phyloP scores from a whole-genome alignment of 2,113 vertebrate species.

The Uropsilus gracilis region DNA sequence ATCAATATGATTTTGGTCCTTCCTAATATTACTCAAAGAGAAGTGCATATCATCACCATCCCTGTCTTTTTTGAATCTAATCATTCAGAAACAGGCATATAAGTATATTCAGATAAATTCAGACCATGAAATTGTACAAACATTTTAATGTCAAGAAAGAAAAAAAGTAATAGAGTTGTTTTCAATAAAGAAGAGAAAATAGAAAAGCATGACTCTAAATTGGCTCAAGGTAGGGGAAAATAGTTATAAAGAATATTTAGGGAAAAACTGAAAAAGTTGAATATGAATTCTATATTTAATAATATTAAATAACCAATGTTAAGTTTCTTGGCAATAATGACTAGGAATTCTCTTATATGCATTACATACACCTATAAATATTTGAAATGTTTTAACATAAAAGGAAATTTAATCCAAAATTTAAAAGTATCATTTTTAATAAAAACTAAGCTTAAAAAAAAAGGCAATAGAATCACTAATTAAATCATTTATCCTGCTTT shows the following conservation, averaged over 20 bases:
- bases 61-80: not conserved
- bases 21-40: not conserved
- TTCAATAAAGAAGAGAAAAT: not conserved
- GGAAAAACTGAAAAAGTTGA: not conserved
- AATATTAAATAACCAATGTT: not conserved
- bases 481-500: not conserved
- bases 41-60: conserved; percentile 1
- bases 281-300: not conserved
- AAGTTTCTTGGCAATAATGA: not conserved
- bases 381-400: not conserved
- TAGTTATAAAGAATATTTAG: not conserved
- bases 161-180: not conserved
- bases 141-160: not conserved
- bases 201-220: not conserved
- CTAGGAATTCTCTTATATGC: not conserved
- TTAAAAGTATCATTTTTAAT: conserved; percentile 23
- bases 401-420: conserved; percentile 21
- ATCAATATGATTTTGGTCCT: conserved; percentile 1
- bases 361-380: not conserved
- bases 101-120: conserved; percentile 35
- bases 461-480: not conserved
- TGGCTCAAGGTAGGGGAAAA: not conserved
- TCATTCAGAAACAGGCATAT: conserved; percentile 14
- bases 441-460: not conserved
- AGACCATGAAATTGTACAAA: not conserved